Base-by-base conservation (phyloP, 1,140 invertebrate genomes). In the Drosophila lacertosa region DNA sequence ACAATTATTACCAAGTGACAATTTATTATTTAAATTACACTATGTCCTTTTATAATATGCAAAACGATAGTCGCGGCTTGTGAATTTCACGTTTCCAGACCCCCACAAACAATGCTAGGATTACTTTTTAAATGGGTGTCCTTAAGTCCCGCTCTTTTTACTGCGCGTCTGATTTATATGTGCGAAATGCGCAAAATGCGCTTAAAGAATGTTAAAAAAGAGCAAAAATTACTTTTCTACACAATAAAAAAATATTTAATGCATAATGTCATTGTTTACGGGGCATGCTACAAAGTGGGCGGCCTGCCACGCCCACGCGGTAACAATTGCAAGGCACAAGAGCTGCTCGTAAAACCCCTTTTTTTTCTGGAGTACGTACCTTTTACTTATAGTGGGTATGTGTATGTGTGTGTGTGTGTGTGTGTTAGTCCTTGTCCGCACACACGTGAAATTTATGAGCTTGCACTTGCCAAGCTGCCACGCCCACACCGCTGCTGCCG, bases 211-310 rank as follows among this genome's bases (percentile, higher is more conserved):
- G 53, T 33, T 50, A 53, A 6, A 29, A 13, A 29, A 66, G 72
- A 86, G 58, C 59, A 55, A 47, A 60, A 44, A 58, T 54, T 53
- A 66, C 32, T 22, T 32, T 47, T 26, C 15, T 58, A 82, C 40
- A 82, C 69, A 86, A 86, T 86, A 88, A 86, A 88, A 86, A 88
- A 88, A 81, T 82, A 63, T 88, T 88, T 82, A 86, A 86, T 86
- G 77, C 81, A 86, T 77, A 60, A 77, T 57, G 68, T 63, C 69
- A 60, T 72, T 75, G 69, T 67, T 48, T 22, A 42, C 48, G 24
- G 42, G 20, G 24, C 33, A 50, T n/a, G n/a, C n/a, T n/a, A n/a
- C 22, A 11, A 48, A 26, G 20, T 42, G 26, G 26, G 10, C 35
- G 24, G 22, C 7, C 20, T 7, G 32, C 37, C 26, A 10, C 44